Evolutionary conservation across 2,797 vertebrate genomes (phyloP).

Genomic region (Trachurus trachurus): DNA sequence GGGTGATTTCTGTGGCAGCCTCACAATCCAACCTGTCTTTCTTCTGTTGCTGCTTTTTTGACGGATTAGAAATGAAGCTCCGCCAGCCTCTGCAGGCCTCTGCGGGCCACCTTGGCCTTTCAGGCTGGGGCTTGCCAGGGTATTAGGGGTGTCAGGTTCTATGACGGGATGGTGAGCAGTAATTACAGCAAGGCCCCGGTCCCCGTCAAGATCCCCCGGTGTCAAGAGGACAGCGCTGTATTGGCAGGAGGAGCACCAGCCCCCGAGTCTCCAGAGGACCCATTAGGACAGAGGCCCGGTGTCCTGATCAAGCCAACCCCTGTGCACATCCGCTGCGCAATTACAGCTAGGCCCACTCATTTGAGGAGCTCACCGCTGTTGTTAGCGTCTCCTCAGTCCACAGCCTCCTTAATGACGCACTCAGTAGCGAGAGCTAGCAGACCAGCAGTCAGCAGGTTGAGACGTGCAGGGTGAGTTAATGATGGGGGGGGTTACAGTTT

Average conservation of each 20-base stretch:
- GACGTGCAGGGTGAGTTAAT: slow-evolving; percentile 56
- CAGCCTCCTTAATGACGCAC: slow-evolving; percentile 59
- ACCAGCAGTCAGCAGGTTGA: slow-evolving; percentile 50
- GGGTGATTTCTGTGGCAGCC: slow-evolving; percentile 12
- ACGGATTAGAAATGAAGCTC: slow-evolving; percentile 45
- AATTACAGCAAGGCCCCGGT: slow-evolving; percentile 66
- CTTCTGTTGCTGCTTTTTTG: slow-evolving; percentile 34
- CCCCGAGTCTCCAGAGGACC: slow-evolving; percentile 75
- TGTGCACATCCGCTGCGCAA: slow-evolving; percentile 51
- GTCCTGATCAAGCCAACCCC: slow-evolving; percentile 66
- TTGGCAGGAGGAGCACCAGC: slow-evolving; percentile 58
- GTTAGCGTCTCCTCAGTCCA: slow-evolving; percentile 62
- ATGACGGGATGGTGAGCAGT: slow-evolving; percentile 67
- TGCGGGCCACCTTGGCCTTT: slow-evolving; percentile 50
- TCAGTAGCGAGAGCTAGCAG: slow-evolving; percentile 39
- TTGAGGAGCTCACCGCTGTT: slow-evolving; percentile 62
- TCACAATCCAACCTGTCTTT: slow-evolving; percentile 9
- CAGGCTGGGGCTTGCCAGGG: slow-evolving; percentile 55
- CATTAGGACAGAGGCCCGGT: slow-evolving; percentile 71
- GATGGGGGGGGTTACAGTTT: slow-evolving; percentile 51
- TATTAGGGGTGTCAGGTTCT: slow-evolving; percentile 70
- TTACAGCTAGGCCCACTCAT: slow-evolving; percentile 55
- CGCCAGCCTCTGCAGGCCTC: slow-evolving; percentile 42
- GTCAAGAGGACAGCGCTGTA: slow-evolving; percentile 64
- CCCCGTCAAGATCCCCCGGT: slow-evolving; percentile 58